Evolutionary conservation across 2,113 vertebrate genomes (phyloP).

Genomic region (Pollimyrus isidori): DNA sequence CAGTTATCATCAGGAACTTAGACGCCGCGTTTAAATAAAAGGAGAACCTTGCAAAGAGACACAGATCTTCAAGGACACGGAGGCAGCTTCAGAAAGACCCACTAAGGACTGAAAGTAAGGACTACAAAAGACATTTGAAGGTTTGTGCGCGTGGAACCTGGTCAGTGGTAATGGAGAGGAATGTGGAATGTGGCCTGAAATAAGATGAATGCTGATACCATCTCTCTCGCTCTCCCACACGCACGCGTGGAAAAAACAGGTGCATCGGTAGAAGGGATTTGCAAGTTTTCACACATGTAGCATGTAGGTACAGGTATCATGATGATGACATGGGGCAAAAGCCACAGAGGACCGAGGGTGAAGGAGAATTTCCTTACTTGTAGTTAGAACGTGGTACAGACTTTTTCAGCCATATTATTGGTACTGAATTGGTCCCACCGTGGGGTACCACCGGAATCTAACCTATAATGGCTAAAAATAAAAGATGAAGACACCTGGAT

Average conservation of each 20-base stretch:
- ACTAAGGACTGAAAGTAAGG: not conserved
- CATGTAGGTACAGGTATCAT: not conserved
- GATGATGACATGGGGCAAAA: not conserved
- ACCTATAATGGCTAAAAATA: not conserved
- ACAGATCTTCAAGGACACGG: not conserved
- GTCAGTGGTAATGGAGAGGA: not conserved
- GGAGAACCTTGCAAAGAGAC: not conserved
- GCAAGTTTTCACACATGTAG: not conserved
- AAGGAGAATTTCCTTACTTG: not conserved
- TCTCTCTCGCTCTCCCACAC: not conserved
- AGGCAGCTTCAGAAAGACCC: not conserved
- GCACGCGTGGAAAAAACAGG: not conserved
- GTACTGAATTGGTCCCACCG: not conserved
- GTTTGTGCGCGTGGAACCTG: not conserved
- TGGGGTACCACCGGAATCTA: not conserved
- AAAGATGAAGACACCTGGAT: not conserved
- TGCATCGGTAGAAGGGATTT: not conserved
- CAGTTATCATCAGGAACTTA: not conserved
- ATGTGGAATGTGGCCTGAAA: not conserved
- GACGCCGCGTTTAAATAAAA: not conserved
- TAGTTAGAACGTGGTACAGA: not conserved
- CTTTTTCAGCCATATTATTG: not conserved
- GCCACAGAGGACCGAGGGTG: not conserved
- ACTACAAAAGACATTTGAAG: not conserved
- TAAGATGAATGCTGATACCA: not conserved